Percentiles rank a stretch among this genome's conserved stretches.
Conservation (phyloP, 2,888 invertebrate genomes). For the Gortyna flavago region DNA sequence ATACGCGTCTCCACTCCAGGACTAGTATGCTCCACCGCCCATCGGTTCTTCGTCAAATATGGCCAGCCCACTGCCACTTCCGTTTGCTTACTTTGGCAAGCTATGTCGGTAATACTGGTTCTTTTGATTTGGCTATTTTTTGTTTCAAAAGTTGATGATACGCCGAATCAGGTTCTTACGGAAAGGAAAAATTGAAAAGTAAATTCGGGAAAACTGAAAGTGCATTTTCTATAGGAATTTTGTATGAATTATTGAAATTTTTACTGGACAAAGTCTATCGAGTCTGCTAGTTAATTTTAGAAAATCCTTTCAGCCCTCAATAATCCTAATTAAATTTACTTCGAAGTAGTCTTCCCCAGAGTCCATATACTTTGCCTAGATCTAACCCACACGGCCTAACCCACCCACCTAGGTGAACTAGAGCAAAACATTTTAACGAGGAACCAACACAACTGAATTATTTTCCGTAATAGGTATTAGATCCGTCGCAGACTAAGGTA, state of each 20-base stretch:
- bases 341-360: not conserved
- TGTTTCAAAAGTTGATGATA: not conserved
- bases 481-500: constrained; percentile 14
- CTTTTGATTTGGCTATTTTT: not conserved
- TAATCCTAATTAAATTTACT: not conserved
- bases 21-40: not conserved
- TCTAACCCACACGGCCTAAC: constrained; percentile 26
- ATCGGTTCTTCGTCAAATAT: not conserved
- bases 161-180: not conserved
- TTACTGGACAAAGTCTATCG: not conserved
- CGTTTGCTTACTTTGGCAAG: not conserved
- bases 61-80: not conserved
- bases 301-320: too few relatives aligned
- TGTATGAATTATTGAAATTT: not conserved
- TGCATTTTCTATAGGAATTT: not conserved
- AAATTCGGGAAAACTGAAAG: not conserved
- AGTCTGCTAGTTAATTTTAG: not conserved
- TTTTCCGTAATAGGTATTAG: constrained; percentile 65
- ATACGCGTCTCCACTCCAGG: not conserved
- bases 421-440: constrained; percentile 77
- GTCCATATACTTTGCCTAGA: constrained; percentile 14
- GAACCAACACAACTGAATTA: constrained; percentile 68
- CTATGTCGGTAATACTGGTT: not conserved
- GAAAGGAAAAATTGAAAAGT: not conserved
- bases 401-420: constrained; percentile 62